A percentile compares a stretch with the other conserved stretches of the same genome.
Conservation (phyloP, 2,113 vertebrate genomes). For the Callipepla squamata region DNA sequence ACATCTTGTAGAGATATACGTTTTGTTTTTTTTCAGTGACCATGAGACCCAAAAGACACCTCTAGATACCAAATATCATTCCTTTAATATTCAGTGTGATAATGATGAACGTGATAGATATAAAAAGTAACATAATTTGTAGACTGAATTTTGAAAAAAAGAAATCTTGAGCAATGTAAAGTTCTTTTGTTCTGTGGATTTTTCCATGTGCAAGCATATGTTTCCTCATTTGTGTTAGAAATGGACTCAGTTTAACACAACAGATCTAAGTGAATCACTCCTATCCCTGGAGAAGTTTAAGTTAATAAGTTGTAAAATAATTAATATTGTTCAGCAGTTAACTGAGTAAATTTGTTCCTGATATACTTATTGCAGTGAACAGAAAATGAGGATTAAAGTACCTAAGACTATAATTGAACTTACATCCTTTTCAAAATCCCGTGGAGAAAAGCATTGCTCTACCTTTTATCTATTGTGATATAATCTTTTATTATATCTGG, state of each 20-base stretch:
- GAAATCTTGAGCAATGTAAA: not conserved
- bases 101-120: not conserved
- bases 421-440: constrained; percentile 14
- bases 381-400: not conserved
- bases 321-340: not conserved
- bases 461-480: constrained; percentile 16
- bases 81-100: not conserved
- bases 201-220: not conserved
- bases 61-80: not conserved
- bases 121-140: not conserved
- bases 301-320: not conserved
- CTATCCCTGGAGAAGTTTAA: not conserved
- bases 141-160: not conserved
- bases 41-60: not conserved
- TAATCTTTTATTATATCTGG: constrained; percentile 34
- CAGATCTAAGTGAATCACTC: not conserved
- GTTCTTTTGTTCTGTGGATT: not conserved
- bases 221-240: not conserved
- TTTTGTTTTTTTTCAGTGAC: not conserved
- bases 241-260: not conserved
- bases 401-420: not conserved
- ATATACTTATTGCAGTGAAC: constrained; percentile 2
- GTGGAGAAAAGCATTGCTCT: not conserved
- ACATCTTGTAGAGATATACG: accelerated
- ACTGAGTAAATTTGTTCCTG: not conserved